These are phyloP conservation scores for Salvelinus sp. DNA, from an alignment of 2,113 vertebrate genomes.

Conservation along the genomic window DNA sequence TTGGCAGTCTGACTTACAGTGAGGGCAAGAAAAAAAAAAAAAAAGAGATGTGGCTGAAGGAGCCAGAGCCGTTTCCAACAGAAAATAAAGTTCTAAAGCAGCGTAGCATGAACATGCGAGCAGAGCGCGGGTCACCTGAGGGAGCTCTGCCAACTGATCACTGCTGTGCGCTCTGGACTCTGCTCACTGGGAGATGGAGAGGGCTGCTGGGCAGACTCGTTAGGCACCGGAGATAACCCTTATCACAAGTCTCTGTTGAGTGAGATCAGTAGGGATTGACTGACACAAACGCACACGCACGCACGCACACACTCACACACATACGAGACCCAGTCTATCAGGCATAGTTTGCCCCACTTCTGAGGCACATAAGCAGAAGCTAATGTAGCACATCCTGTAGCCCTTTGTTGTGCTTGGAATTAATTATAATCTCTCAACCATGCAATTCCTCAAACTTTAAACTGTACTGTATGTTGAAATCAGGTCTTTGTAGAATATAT, in stretches of 20 bases:
- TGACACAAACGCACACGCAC: neutral
- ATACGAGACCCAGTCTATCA: neutral
- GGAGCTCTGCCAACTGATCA: slow-evolving; percentile 37
- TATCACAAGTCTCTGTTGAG: slow-evolving; percentile 61
- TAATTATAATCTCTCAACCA: neutral
- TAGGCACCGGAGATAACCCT: slow-evolving; percentile 63
- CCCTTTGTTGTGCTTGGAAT: neutral
- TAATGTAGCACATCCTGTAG: neutral
- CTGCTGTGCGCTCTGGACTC: slow-evolving; percentile 22
- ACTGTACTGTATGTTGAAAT: neutral
- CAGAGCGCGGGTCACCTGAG: slow-evolving; percentile 41
- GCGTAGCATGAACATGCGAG: slow-evolving; percentile 51
- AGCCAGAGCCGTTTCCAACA: slow-evolving; percentile 48
- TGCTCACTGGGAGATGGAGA: slow-evolving; percentile 38
- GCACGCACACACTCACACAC: neutral
- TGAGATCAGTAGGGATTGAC: slow-evolving; percentile 52
- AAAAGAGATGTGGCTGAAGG: slow-evolving; percentile 61
- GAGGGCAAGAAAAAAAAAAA: neutral
- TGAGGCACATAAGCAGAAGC: neutral
- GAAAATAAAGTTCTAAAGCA: slow-evolving; percentile 62
- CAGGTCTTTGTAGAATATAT: neutral
- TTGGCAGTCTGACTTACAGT: slow-evolving; percentile 60
- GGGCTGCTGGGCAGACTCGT: slow-evolving; percentile 53
- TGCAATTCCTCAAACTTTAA: neutral
- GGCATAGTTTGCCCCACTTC: slow-evolving; percentile 9